A percentile compares a stretch with the other conserved stretches of the same genome.
These are phyloP conservation scores for Anoplopoma fimbria DNA, from an alignment of 2,113 vertebrate species.

Conservation along the genomic window DNA sequence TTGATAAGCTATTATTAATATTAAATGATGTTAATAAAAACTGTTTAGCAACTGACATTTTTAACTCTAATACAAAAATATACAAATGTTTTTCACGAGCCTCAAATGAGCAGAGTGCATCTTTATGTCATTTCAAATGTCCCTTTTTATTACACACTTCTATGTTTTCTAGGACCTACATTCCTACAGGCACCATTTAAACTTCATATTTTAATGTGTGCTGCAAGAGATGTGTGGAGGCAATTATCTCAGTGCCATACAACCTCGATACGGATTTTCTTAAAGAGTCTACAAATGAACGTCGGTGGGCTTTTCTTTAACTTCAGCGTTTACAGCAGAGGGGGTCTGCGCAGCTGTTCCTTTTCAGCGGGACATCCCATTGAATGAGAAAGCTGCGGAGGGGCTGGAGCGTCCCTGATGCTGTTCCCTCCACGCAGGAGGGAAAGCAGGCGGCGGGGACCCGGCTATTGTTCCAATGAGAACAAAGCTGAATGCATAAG, in stretches of 20 bases:
- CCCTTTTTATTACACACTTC: neutral
- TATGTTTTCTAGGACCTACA: neutral
- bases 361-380: slow-evolving; percentile 65
- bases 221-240: neutral
- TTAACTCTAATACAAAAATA: neutral
- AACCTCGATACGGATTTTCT: neutral
- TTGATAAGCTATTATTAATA: neutral
- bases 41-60: neutral
- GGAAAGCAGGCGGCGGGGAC: slow-evolving; percentile 57
- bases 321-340: neutral
- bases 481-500: slow-evolving; percentile 83
- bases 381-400: slow-evolving; percentile 40
- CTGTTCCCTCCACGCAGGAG: slow-evolving; percentile 51
- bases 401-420: slow-evolving; percentile 38
- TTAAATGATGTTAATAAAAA: neutral
- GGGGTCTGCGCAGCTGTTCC: slow-evolving; percentile 11
- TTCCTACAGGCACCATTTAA: neutral
- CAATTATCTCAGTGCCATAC: neutral
- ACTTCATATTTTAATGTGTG: neutral
- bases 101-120: neutral
- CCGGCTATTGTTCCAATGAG: slow-evolving; percentile 81
- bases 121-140: neutral
- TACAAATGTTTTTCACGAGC: neutral
- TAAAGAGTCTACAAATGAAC: neutral
- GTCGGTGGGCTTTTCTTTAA: slow-evolving; percentile 3